Evolutionary conservation across 1,140 invertebrate species (phyloP).

Genomic region (Lordiphosa mommai): DNA sequence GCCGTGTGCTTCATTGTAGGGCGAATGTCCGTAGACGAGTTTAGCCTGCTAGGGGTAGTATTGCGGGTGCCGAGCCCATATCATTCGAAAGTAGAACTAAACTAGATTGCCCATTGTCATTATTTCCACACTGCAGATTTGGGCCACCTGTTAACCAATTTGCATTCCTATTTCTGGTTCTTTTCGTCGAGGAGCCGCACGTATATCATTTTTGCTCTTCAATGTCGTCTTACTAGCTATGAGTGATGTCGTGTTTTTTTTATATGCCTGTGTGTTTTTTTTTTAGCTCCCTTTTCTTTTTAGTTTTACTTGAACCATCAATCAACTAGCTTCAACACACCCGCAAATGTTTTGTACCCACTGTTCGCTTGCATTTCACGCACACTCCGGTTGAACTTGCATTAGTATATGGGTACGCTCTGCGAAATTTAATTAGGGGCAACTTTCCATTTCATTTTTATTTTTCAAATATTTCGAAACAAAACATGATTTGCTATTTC

Average conservation of each 20-base stretch:
- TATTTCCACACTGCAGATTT: background rate
- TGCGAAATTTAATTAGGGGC: too few species aligned
- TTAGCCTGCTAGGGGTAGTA: slow-evolving; percentile 8
- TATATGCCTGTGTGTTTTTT: slow-evolving; percentile 17
- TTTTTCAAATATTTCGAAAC: too few species aligned
- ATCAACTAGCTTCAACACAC: background rate
- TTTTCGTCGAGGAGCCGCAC: slow-evolving; percentile 8
- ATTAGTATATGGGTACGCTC: too few species aligned
- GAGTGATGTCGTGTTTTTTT: slow-evolving; percentile 6
- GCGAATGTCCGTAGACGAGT: slow-evolving; percentile 1
- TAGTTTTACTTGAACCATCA: slow-evolving; percentile 2
- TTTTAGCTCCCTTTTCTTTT: slow-evolving; percentile 5
- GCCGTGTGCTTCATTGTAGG: background rate
- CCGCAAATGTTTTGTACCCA: too few species aligned
- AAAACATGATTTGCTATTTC: too few species aligned
- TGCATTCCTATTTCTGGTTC: too few species aligned
- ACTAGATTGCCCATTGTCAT: background rate
- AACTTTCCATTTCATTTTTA: too few species aligned
- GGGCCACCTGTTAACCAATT: too few species aligned
- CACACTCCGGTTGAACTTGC: too few species aligned
- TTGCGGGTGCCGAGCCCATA: too few species aligned
- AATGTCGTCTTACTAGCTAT: slow-evolving; percentile 14
- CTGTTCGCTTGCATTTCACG: too few species aligned
- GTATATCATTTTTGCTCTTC: slow-evolving; percentile 10
- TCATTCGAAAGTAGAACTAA: background rate